These are phyloP conservation scores for Metellina segmentata DNA, from an alignment of 2,888 invertebrate genomes.

Conservation along the genomic window DNA sequence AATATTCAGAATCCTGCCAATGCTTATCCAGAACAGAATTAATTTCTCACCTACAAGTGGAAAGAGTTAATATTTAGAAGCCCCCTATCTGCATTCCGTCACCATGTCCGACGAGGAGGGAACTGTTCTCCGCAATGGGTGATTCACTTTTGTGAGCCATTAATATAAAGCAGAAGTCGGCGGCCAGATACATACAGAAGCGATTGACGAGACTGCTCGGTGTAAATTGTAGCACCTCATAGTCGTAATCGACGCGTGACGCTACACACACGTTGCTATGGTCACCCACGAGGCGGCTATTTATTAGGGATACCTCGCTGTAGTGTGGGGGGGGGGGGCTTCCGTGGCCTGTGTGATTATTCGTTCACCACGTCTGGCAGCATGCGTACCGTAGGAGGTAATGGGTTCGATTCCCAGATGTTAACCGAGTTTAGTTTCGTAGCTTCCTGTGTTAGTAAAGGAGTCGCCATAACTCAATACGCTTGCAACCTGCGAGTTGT, in stretches of 20 bases:
- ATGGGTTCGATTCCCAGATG: too few relatives aligned
- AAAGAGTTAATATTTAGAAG: background rate
- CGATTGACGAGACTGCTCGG: slow-evolving; percentile 4
- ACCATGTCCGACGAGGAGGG: background rate
- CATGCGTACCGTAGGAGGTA: too few relatives aligned
- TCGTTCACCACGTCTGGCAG: too few relatives aligned
- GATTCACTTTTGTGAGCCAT: slow-evolving; percentile 54
- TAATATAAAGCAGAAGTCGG: slow-evolving; percentile 33
- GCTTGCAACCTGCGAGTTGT: too few relatives aligned
- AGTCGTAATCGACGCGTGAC: slow-evolving; percentile 59
- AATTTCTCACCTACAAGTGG: background rate
- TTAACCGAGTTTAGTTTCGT: too few relatives aligned
- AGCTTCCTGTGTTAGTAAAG: too few relatives aligned
- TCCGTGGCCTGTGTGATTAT: too few relatives aligned
- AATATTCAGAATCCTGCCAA: too few relatives aligned
- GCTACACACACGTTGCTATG: slow-evolving; percentile 46
- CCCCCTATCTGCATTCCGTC: background rate
- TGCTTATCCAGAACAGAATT: background rate
- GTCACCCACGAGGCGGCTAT: slow-evolving; percentile 24
- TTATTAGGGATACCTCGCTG: slow-evolving; percentile 2
- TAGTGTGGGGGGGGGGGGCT: too few relatives aligned
- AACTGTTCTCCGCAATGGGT: background rate
- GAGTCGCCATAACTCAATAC: too few relatives aligned
- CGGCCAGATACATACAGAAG: slow-evolving; percentile 3
- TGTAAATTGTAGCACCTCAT: slow-evolving; percentile 63